A percentile compares a stretch with the other conserved stretches of the same genome.
Evolutionary conservation across 2,888 invertebrate species (phyloP).

Genomic region (Lysandra coridon): DNA sequence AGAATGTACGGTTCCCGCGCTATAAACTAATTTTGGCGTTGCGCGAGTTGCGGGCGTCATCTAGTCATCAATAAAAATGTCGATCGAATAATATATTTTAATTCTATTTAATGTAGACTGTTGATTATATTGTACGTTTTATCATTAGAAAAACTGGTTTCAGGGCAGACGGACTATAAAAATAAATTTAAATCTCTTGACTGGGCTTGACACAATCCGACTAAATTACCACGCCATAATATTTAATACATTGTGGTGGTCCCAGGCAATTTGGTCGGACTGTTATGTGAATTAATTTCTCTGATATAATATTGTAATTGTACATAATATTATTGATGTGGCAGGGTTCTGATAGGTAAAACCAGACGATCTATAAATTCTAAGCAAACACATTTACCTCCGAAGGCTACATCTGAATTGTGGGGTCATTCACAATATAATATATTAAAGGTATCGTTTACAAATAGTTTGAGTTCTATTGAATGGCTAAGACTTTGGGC

Average conservation of each 20-base stretch:
- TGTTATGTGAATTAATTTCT: background rate
- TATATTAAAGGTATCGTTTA: background rate
- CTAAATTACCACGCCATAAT: background rate
- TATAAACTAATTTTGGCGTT: too few relatives aligned
- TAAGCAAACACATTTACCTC: background rate
- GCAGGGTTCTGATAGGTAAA: background rate
- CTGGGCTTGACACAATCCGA: background rate
- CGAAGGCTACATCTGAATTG: background rate
- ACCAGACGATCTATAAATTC: background rate
- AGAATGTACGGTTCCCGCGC: too few relatives aligned
- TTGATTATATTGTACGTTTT: too few relatives aligned
- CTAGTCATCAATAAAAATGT: too few relatives aligned
- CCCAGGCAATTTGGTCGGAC: background rate
- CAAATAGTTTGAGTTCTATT: background rate
- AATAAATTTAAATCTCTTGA: background rate
- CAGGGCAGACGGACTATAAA: too few relatives aligned
- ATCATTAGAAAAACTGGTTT: too few relatives aligned
- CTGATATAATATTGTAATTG: background rate
- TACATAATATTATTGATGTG: background rate
- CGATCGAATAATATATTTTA: too few relatives aligned
- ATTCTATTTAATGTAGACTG: too few relatives aligned
- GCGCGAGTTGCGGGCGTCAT: too few relatives aligned
- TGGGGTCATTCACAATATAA: background rate
- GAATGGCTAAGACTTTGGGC: background rate
- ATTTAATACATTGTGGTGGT: too few relatives aligned